phyloP scores from a whole-genome alignment of 2,888 invertebrate genomes.

The Chrysopilus asiliformis region DNA sequence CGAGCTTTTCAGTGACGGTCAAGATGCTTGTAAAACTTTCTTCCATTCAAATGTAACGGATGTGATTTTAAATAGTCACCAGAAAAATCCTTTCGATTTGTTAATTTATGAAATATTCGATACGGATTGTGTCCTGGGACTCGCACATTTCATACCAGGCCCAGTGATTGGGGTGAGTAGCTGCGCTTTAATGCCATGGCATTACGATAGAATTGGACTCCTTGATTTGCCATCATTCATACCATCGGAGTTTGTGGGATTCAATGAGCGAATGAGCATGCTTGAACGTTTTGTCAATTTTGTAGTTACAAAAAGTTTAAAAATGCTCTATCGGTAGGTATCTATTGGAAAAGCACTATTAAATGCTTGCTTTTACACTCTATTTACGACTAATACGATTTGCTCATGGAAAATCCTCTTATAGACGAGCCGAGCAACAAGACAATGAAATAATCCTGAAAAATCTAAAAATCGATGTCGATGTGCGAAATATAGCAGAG shows the following conservation, averaged over 20 bases:
- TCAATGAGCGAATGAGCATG: constrained; percentile 39
- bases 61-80: constrained; percentile 22
- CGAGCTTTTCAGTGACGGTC: constrained; percentile 22
- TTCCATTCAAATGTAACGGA: constrained; percentile 23
- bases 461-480: constrained; percentile 38
- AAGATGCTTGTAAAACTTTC: constrained; percentile 23
- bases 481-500: constrained; percentile 24
- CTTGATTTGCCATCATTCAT: constrained; percentile 46
- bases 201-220: constrained; percentile 41
- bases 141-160: constrained; percentile 42
- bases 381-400: too few species aligned
- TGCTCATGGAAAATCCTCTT: too few species aligned
- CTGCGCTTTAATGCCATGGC: constrained; percentile 43
- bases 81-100: constrained; percentile 40
- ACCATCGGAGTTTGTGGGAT: constrained; percentile 42
- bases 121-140: constrained; percentile 45
- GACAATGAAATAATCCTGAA: constrained; percentile 22
- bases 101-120: constrained; percentile 46
- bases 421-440: constrained; percentile 15
- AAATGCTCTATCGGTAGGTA: constrained; percentile 23
- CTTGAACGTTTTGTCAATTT: constrained; percentile 39
- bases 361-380: too few species aligned
- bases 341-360: too few species aligned
- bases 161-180: constrained; percentile 45
- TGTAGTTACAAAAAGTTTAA: constrained; percentile 23